Evolutionary conservation across 2,888 invertebrate genomes (phyloP), one percentile per base, ranked within the genome.

Genomic region (Leptopilina drosophilae): DNA sequence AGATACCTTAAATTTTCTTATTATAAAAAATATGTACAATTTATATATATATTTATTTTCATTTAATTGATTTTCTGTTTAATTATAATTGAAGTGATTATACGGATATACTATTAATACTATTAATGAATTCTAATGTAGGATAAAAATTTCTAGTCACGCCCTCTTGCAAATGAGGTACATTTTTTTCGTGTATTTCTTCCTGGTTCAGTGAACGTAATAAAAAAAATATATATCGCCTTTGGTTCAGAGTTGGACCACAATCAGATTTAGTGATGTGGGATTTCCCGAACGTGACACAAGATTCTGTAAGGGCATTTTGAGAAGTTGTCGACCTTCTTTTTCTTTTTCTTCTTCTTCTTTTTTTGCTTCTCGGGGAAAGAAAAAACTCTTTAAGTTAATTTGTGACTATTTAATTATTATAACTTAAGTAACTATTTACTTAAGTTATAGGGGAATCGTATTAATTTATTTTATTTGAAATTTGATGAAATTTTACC

Each of bases 161-260:
- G 53, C 69, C 15, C 7, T 12, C 8, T 69, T 26, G 26, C 26
- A 8, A 53, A 53, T 26, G 26, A 49, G 26, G 53, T 11, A 69
- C 12, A 33, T 33, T 33, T 64, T 40, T 62, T 14, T n/a, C n/a
- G 5, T 33, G 20, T 64, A 6, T 14, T 64, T 33, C 40, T 64
- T 64, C 40, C 40, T 64, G 26, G 14, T 64, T 64, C 14, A 26
- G 14, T 33, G 64, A 64, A 33, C 2, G 40, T 40, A 33, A 5
- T 33, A 42, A 42, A 42, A 42, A 42, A 42, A 7, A 42, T 5
- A 56, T 73, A 56, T 56, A 73, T 9, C n/a, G n/a, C n/a, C 26
- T 14, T 67, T 53, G 26, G 14, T 53, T 40, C 56, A 56, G 33
- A 73, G n/a, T 73, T 73, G n/a, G 56, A 56, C 73, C 73, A 56